phyloP scores from a whole-genome alignment of 2,113 vertebrate species.

The Eubucco bourcierii region DNA sequence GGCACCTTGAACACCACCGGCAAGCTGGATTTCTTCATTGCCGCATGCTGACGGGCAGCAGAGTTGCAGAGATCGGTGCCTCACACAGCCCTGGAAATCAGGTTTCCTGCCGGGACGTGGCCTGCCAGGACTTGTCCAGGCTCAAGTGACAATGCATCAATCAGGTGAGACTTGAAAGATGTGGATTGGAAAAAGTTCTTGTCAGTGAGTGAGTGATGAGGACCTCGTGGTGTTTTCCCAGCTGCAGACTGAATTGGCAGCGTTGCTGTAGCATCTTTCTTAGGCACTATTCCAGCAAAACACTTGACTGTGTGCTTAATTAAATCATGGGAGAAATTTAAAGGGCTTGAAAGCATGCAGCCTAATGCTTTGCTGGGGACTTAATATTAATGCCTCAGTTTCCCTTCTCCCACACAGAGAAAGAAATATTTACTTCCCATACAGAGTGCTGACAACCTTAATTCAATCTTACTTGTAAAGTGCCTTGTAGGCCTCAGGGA shows the following conservation, averaged over 20 bases:
- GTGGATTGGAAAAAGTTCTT: not conserved
- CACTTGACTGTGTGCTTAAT: constrained; percentile 22
- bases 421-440: constrained; percentile 31
- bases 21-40: rapidly evolving
- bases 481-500: not conserved
- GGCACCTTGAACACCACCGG: not conserved
- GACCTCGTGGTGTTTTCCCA: not conserved
- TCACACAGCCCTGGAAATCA: rapidly evolving
- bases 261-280: not conserved
- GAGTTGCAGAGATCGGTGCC: rapidly evolving
- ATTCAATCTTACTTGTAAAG: constrained; percentile 49
- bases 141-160: rapidly evolving
- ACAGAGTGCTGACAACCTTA: constrained; percentile 31
- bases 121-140: not conserved
- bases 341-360: constrained; percentile 2
- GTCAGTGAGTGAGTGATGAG: not conserved
- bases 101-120: not conserved
- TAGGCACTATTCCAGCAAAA: constrained; percentile 24
- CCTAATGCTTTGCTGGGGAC: not conserved
- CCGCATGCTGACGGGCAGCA: not conserved
- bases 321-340: constrained; percentile 27
- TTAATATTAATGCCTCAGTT: constrained; percentile 54
- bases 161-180: not conserved
- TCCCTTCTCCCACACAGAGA: not conserved
- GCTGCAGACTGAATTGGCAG: not conserved